Evolutionary conservation across 2,797 vertebrate species (phyloP).

Genomic region (Scleropages formosus): DNA sequence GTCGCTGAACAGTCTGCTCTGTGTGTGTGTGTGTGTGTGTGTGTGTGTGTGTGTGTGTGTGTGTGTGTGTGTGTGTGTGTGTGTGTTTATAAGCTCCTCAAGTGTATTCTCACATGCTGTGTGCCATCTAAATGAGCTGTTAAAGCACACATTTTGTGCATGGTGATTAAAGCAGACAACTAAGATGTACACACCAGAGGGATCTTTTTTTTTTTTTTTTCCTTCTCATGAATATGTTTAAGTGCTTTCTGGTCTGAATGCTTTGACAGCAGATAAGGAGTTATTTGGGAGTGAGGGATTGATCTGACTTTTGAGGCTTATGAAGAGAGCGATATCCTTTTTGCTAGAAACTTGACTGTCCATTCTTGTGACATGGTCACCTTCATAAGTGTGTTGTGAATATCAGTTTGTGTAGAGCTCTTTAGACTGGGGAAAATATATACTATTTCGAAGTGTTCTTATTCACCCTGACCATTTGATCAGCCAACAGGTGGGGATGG

Average conservation of each 20-base stretch:
- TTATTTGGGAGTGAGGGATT: too few relatives aligned
- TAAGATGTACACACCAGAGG: neutral
- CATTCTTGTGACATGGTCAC: neutral
- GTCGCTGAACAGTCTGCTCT: constrained; percentile 8
- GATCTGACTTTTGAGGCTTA: neutral
- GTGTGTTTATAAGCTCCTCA: constrained; percentile 12
- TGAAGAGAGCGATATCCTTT: neutral
- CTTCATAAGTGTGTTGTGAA: too few relatives aligned
- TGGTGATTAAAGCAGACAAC: neutral
- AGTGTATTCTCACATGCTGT: constrained; percentile 29
- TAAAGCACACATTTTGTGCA: constrained; percentile 21
- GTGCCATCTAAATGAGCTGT: constrained; percentile 30
- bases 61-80: neutral
- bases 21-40: constrained; percentile 3
- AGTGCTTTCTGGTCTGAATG: constrained; percentile 10
- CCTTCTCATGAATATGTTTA: neutral
- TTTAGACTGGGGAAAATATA: too few relatives aligned
- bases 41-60: neutral
- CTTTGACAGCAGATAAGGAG: neutral
- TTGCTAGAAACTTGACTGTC: neutral
- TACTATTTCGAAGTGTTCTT: too few relatives aligned
- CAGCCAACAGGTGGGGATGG: too few relatives aligned
- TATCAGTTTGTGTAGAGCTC: too few relatives aligned
- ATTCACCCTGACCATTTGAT: too few relatives aligned
- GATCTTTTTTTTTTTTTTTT: neutral